Evolutionary conservation across 2,113 vertebrate species (phyloP), one percentile per base, ranked within the genome.

Genomic region (Loxodonta africana): DNA sequence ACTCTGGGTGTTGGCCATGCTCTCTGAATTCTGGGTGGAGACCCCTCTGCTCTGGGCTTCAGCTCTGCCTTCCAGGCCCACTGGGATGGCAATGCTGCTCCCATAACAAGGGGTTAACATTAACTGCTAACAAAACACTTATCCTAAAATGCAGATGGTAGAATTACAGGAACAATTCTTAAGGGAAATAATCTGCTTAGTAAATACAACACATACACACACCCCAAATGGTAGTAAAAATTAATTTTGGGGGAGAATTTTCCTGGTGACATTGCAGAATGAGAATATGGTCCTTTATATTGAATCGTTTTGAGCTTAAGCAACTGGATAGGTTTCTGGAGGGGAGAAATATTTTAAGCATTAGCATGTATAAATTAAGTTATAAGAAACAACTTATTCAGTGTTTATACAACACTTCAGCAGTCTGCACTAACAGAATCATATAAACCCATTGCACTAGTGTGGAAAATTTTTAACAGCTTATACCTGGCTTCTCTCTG

Each of bases 391-490:
- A 74, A 44, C 46, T 37, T 25, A 84, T 53, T 41, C 11, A 0
- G 5, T 95, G 71, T 95, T 97, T 95, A 93, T 26, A 41, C 20
- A 89, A 83, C 74, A 76, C 46, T 80, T 96, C 44, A 91, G 74
- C 8, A 94, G 91, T 23, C 44, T 94, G n/a, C 81, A 90, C 33
- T 57, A 77, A 78, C 60, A 90, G n/a, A 95, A 87, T 28, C 63
- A 67, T 37, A 84, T 86, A 96, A 60, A 95, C 8, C 37, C 44
- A 57, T 30, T 94, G 37, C 11, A 84, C 25, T 90, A 94, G 6
- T 90, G 12, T 78, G 77, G 88, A 84, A 82, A 78, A 15, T 53
- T 57, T n/a, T 88, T 37, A 2, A 76, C 30, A 6, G 44, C 80
- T 97, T 94, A 86, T 18, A 95, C 7, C 57, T 92, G 90, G 10